Base-by-base conservation (phyloP, 2,888 invertebrate species). In the Willowsia nigromaculata region DNA sequence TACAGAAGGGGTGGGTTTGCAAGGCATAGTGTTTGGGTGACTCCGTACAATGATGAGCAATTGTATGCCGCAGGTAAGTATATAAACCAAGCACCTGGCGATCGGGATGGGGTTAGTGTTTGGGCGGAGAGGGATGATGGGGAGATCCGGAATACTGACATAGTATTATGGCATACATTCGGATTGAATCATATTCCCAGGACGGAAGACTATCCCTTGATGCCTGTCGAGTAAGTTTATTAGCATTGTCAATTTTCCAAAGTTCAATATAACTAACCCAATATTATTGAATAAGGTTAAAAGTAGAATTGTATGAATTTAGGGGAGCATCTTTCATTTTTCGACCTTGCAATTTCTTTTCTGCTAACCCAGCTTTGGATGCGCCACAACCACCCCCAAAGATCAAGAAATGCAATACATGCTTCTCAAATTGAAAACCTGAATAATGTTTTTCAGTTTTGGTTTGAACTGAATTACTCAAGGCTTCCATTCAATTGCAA, bases 201-300 rank as follows among this genome's bases (percentile, higher is more conserved):
- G 27, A 62, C 71, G 5, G 90, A 90, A 18, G 90, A 91, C 80
- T 91, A 25, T 22, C 78, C 78, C 1, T 53, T 91, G 5, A 91
- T 91, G 91, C 90, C 91, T 18, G 56, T 50, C 4, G 90, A 91
- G 91, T 91, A 86, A 84, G 87, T 74, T 50, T 25, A 47, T 6
- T 22, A 78, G 37, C 15, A 30, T 5, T 18, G 33, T 56, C 13
- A 76, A 50, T 2, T 43, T 43, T 47, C 4, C 6, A 37, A n/a
- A n/a, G n/a, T n/a, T n/a, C n/a, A n/a, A n/a, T n/a, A n/a, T n/a
- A n/a, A n/a, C n/a, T n/a, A n/a, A n/a, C n/a, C n/a, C n/a, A n/a
- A n/a, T n/a, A n/a, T n/a, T n/a, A n/a, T n/a, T n/a, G n/a, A n/a
- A n/a, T n/a, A n/a, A n/a, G n/a, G n/a, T n/a, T n/a, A n/a, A n/a